Evolutionary conservation across 2,888 invertebrate genomes (phyloP), one percentile per base, ranked within the genome.

Genomic region (Xestia ashworthii): DNA sequence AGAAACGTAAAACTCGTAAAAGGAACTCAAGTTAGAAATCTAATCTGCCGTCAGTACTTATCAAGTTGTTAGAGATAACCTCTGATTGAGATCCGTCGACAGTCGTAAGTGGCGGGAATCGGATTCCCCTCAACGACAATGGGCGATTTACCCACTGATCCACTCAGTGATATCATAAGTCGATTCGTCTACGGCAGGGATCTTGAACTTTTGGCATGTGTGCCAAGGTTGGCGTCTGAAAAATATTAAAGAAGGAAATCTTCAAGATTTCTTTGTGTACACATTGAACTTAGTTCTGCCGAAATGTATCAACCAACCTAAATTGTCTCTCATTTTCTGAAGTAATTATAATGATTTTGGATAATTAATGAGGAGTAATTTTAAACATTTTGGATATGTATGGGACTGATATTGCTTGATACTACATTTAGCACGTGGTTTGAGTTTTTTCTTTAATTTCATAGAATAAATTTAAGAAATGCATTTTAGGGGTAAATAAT

Each of bases 81-180:
- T 84, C 80, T 89, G 88, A 90, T 88, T 89, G 87, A 83, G 85
- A 83, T 81, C 81, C 83, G 83, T 55, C 73, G 73, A 78, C 80
- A 74, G 72, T 67, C 84, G 82, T 89, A 89, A 89, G 86, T 88
- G 86, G 87, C 82, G 85, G 77, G 86, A 86, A 86, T 88, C 84
- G 82, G 76, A 82, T 82, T 86, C 82, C 78, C 80, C 87, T 84
- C 74, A 69, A 75, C 76, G 82, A 88, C 87, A 87, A 88, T 85
- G 81, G 84, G 65, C 85, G 82, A 79, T 82, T 85, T 80, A 84
- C 81, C 65, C 76, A 68, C 70, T 82, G 86, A 89, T 89, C 88
- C 82, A 83, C 85, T 86, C 82, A 80, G 66, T 74, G 85, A 87
- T 88, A 87, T 87, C 85, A 82, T 87, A 86, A 85, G 88, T 83